These are phyloP conservation scores for Poeciliopsis retropinna DNA, from an alignment of 2,113 vertebrate genomes.

Conservation along the genomic window DNA sequence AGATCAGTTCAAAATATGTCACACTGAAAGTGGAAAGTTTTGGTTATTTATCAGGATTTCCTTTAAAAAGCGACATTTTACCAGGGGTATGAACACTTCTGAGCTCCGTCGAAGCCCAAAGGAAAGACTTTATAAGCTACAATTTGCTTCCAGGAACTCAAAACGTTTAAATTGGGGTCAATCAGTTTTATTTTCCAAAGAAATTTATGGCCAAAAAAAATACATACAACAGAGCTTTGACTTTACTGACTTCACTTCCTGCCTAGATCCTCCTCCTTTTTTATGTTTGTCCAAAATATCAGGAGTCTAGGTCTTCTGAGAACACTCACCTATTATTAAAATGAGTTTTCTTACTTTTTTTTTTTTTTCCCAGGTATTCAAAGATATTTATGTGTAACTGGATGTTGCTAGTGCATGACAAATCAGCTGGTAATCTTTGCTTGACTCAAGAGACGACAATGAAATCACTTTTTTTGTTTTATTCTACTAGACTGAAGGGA, in stretches of 20 bases:
- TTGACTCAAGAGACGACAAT: slow-evolving; percentile 25
- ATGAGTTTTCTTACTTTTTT: slow-evolving; percentile 16
- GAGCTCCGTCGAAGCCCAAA: slow-evolving; percentile 14
- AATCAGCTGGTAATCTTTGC: slow-evolving; percentile 63
- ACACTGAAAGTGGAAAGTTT: not conserved
- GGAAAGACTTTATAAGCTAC: slow-evolving; percentile 18
- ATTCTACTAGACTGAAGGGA: slow-evolving; percentile 36
- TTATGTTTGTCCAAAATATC: slow-evolving; percentile 4
- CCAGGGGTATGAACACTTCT: not conserved
- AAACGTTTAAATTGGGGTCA: slow-evolving; percentile 19
- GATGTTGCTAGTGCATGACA: slow-evolving; percentile 58
- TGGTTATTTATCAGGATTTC: not conserved
- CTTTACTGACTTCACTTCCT: slow-evolving; percentile 11
- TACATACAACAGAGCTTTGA: not conserved
- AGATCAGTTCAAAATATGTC: not conserved
- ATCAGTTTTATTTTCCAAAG: slow-evolving; percentile 55
- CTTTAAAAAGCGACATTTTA: not conserved
- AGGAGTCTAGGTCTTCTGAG: not conserved
- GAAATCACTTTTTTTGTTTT: slow-evolving; percentile 44
- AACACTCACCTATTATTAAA: not conserved
- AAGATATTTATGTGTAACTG: slow-evolving; percentile 47
- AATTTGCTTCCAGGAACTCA: slow-evolving; percentile 12
- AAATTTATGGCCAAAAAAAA: slow-evolving; percentile 43
- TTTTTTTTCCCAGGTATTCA: slow-evolving; percentile 40
- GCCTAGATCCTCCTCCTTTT: slow-evolving; percentile 8